Conservation (phyloP, 2,888 invertebrate genomes). For the Chironomus riparius region DNA sequence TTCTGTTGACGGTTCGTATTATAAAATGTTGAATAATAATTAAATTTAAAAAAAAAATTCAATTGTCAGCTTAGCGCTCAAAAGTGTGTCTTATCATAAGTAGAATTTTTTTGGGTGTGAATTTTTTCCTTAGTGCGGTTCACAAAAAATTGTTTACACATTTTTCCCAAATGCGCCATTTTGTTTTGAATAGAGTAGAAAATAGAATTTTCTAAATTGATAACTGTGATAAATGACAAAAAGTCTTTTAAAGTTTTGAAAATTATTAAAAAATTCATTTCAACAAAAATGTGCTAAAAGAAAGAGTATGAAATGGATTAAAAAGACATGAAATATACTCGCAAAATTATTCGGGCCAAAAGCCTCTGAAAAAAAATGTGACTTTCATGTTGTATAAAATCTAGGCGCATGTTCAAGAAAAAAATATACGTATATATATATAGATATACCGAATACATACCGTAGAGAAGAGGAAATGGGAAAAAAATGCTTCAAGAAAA, state of each 20-base stretch:
- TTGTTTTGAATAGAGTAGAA: conserved; percentile 18
- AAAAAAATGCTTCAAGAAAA: conserved; percentile 2
- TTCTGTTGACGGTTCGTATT: neutral
- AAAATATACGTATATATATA: neutral
- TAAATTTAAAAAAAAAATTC: neutral
- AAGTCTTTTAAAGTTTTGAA: neutral
- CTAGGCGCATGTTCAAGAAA: conserved; percentile 26
- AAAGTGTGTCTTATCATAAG: neutral
- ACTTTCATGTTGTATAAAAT: conserved; percentile 26
- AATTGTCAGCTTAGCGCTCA: neutral
- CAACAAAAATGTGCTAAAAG: conserved; percentile 7
- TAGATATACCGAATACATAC: neutral
- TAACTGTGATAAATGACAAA: neutral
- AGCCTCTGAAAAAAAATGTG: conserved; percentile 9
- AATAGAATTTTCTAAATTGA: neutral
- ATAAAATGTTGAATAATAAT: neutral
- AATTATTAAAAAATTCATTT: neutral
- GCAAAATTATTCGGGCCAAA: neutral
- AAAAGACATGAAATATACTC: neutral
- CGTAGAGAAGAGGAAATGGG: neutral
- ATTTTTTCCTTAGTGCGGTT: conserved; percentile 21
- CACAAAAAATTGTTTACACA: conserved; percentile 24
- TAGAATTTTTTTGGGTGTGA: conserved; percentile 25
- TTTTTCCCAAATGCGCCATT: conserved; percentile 26
- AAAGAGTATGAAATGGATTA: neutral